A percentile compares a stretch with the other conserved stretches of the same genome.
Conservation (phyloP, 2,888 invertebrate species). For the Nowickia ferox region DNA sequence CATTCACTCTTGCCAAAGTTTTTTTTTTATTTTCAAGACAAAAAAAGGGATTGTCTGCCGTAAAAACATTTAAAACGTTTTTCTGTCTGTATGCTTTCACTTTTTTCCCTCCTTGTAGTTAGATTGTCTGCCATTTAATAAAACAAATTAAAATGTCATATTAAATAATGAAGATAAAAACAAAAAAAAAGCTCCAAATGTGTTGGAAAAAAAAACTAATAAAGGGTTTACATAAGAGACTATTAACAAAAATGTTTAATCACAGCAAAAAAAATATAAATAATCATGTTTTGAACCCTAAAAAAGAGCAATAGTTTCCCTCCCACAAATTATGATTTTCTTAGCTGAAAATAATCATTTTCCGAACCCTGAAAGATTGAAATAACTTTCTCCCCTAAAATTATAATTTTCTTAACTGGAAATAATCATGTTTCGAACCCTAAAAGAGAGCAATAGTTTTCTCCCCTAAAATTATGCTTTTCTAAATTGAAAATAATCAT, state of each 20-base stretch:
- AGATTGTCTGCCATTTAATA: conserved; percentile 57
- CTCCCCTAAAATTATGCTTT: no score
- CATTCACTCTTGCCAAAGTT: conserved; percentile 47
- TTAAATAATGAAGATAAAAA: conserved; percentile 43
- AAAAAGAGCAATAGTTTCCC: neutral
- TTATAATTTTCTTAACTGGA: no score
- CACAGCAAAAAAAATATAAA: neutral
- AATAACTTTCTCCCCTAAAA: no score
- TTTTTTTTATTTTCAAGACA: neutral
- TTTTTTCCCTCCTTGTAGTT: conserved; percentile 1
- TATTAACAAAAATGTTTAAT: neutral
- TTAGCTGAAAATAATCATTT: no score
- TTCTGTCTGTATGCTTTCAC: conserved; percentile 12
- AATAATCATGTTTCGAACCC: no score
- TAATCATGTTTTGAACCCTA: neutral
- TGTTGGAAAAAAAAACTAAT: neutral
- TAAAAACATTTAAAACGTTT: conserved; percentile 8
- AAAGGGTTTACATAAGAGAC: neutral
- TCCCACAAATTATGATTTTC: neutral
- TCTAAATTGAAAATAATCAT: no score
- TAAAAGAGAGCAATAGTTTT: no score
- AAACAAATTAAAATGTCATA: conserved; percentile 70
- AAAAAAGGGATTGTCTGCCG: conserved; percentile 45
- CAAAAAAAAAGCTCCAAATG: neutral
- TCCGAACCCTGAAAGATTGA: no score